Evolutionary conservation across 2,113 vertebrate genomes (phyloP).

Genomic region (Phocoena phocoena): DNA sequence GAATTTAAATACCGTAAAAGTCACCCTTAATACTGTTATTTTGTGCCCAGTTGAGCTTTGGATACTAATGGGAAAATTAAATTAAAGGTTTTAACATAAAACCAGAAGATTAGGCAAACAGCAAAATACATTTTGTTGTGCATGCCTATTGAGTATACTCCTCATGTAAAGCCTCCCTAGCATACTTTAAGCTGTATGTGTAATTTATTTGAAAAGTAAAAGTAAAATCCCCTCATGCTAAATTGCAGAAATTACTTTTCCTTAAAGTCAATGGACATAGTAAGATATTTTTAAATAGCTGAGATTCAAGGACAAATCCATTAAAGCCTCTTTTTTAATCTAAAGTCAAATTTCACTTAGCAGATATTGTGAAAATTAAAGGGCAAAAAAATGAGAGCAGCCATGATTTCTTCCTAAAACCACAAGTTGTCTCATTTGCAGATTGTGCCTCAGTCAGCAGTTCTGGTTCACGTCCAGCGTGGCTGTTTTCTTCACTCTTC

Average conservation of each 20-base stretch:
- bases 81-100: constrained; percentile 71
- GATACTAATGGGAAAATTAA: constrained; percentile 78
- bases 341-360: constrained; percentile 21
- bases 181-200: background rate
- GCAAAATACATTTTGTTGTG: background rate
- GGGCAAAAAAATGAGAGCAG: background rate
- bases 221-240: background rate
- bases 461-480: background rate
- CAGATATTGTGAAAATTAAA: constrained; percentile 21
- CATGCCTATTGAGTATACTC: background rate
- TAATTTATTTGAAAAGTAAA: constrained; percentile 18
- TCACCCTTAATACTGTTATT: constrained; percentile 53
- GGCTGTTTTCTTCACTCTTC: background rate
- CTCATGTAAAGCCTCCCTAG: background rate
- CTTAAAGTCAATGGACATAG: background rate
- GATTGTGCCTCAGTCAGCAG: background rate
- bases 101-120: background rate
- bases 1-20: constrained; percentile 59
- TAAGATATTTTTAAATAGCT: background rate
- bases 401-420: background rate
- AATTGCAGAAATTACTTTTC: constrained; percentile 34
- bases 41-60: constrained; percentile 65
- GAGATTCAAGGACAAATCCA: background rate
- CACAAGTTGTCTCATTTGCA: background rate
- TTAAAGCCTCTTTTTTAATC: background rate